Percentiles rank a stretch among this genome's conserved stretches.
Conservation (phyloP, 2,113 vertebrate species). For the Pholis gunnellus region DNA sequence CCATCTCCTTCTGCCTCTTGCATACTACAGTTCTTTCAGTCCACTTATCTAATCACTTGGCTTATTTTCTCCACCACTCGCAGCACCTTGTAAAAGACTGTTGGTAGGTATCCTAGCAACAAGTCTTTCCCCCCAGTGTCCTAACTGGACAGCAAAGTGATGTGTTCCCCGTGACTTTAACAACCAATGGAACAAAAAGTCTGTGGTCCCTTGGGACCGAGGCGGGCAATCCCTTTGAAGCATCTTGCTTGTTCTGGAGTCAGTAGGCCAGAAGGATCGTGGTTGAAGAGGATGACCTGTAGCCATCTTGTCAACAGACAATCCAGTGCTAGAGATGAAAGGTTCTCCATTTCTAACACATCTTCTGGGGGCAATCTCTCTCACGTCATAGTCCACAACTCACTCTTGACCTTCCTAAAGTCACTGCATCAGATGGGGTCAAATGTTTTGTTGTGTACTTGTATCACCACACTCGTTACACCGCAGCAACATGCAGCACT, state of each 20-base stretch:
- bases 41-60: constrained; percentile 11
- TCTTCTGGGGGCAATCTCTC: background rate
- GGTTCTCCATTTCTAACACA: constrained; percentile 7
- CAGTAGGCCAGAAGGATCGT: constrained; percentile 40
- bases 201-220: constrained; percentile 7
- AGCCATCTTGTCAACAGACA: constrained; percentile 37
- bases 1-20: constrained; percentile 9
- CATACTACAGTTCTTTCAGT: constrained; percentile 8
- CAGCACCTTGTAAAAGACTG: constrained; percentile 39
- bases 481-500: background rate
- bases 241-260: constrained; percentile 54
- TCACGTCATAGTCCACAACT: background rate
- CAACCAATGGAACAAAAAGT: constrained; percentile 52
- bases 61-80: constrained; percentile 9
- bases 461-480: background rate
- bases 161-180: constrained; percentile 35
- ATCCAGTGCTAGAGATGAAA: constrained; percentile 12
- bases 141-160: constrained; percentile 50
- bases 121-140: constrained; percentile 14
- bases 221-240: constrained; percentile 34
- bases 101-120: constrained; percentile 72
- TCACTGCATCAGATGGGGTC: background rate
- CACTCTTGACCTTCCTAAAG: background rate
- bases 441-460: background rate
- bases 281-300: constrained; percentile 50